Base-by-base conservation (phyloP, 2,888 invertebrate species). In the Apamea anceps region DNA sequence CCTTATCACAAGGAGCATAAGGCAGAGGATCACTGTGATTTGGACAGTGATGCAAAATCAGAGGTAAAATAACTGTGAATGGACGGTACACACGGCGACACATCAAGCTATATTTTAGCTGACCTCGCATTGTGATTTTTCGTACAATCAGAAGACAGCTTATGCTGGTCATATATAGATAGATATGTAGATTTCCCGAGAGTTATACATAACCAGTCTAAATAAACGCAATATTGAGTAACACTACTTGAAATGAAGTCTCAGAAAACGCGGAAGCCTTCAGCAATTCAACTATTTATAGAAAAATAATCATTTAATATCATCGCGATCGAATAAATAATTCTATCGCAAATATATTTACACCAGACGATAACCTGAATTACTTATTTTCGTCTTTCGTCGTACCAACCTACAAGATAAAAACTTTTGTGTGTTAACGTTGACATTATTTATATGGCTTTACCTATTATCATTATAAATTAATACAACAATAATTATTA, bases 361-460 rank as follows among this genome's bases (percentile, higher is more conserved):
- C 72, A 72, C 32, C 48, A 77, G 12, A n/a, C 48, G 57, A 85
- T 74, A 86, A 72, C 82, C 67, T 68, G 72, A 67, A 54, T 74
- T 74, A 62, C 37, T 74, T 82, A 21, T 51, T 72, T 67, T 62
- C 37, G 65, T 85, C 42, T 68, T 48, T 25, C 21, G 32, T 8
- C 6, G 25, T 79, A 68, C 48, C 15, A 32, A n/a, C 32, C 10
- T 6, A 75, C n/a, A 28, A 54, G 66, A 73, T 73, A 84, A 72
- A 70, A 51, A 71, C 72, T 48, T 60, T 45, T 51, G 65, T 66
- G 54, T 73, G 57, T 72, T 79, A 48, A 72, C 72, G 25, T 67
- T 51, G 66, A 62, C 63, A 68, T 77, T 72, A 81, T 82, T 63
- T 81, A 62, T 60, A 72, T 62, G 10, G 15, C 28, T 77, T 71